These are phyloP conservation scores for Sorex maritimensis DNA, from an alignment of 2,797 vertebrate genomes.

Conservation along the genomic window DNA sequence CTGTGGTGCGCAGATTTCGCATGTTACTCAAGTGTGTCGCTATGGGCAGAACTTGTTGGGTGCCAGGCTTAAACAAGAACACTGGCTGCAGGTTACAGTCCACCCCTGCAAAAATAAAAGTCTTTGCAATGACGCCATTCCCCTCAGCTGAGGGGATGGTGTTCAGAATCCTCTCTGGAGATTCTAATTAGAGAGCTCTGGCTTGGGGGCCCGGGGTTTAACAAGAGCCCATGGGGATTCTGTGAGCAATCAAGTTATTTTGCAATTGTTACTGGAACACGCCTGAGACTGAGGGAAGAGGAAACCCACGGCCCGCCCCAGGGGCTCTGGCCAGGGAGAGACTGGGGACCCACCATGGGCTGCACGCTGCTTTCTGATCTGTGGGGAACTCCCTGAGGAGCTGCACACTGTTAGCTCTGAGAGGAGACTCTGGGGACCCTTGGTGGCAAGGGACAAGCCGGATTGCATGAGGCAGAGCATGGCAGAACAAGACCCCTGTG, in stretches of 20 bases:
- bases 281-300: neutral
- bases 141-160: neutral
- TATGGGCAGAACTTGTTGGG: neutral
- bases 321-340: neutral
- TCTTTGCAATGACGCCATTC: neutral
- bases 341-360: neutral
- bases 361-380: neutral
- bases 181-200: neutral
- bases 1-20: neutral
- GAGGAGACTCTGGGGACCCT: neutral
- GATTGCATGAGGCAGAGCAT: neutral
- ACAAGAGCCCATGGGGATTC: constrained; percentile 15
- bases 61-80: neutral
- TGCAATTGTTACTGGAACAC: neutral
- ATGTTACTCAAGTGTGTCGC: neutral
- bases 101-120: too few relatives aligned
- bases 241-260: constrained; percentile 31
- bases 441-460: neutral
- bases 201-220: constrained; percentile 47
- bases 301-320: neutral
- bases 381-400: neutral
- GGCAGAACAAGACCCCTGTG: neutral
- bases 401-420: neutral
- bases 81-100: neutral
- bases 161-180: neutral